Base-by-base conservation (phyloP, 2,113 vertebrate species). In the Pelmatolapia mariae region DNA sequence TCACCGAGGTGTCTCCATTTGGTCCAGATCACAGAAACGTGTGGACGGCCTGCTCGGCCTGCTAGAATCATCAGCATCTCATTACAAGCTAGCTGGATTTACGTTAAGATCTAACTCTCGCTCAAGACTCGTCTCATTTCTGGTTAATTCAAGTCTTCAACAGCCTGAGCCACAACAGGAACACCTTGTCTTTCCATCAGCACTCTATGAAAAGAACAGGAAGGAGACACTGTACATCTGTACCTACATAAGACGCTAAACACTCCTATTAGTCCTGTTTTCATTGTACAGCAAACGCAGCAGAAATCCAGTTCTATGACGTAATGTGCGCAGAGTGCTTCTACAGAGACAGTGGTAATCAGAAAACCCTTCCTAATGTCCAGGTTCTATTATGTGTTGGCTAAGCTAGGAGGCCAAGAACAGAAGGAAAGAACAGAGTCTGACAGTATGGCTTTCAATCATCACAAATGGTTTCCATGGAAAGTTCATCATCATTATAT, bases 401-500 rank as follows among this genome's bases (percentile, higher is more conserved):
- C 52, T 81, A 56, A 84, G 45, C 57, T 40, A 50, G 15, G 79
- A 78, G 73, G 38, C 76, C 45, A 29, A 47, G 63, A 38, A 78
- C 40, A 84, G 86, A 82, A 56, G 52, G 91, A 93, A 93, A 87
- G 22, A 88, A 56, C 16, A 63, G 36, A 81, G 78, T 38, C 54
- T 8, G 18, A 88, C 90, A 84, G 86, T 66, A 87, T 4, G n/a
- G 66, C 82, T 86, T 83, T 90, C 86, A 86, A 84, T 87, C 83
- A 92, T 87, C 83, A 88, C 61, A 85, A 91, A 90, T 19, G 59
- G 80, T 91, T 94, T 93, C 86, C 91, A 93, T 87, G 84, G 89
- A 94, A 95, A 95, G 91, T 91, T 93, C 89, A 95, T 89, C 88
- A 90, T 95, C 91, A 91, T 95, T 95, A 87, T 85, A 86, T 88